A percentile compares a stretch with the other conserved stretches of the same genome.
Evolutionary conservation across 2,888 invertebrate genomes (phyloP).

Genomic region (Apantesis nais): DNA sequence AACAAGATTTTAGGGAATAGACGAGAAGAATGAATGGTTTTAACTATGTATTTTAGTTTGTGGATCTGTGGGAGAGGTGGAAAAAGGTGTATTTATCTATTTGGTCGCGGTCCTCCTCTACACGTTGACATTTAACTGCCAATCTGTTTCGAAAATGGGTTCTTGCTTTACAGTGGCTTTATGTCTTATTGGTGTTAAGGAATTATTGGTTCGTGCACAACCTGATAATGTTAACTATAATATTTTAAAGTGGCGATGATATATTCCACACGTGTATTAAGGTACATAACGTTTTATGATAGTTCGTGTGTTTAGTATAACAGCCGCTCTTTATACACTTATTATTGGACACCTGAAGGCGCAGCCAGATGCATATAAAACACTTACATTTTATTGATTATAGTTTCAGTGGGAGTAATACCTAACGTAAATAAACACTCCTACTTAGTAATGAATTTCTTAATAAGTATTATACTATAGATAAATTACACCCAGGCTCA

Average conservation of each 20-base stretch:
- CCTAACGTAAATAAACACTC: too few relatives aligned
- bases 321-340: not conserved
- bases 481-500: too few relatives aligned
- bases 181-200: constrained; percentile 7
- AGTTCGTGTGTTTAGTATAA: not conserved
- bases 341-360: not conserved
- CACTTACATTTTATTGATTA: too few relatives aligned
- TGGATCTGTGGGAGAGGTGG: too few relatives aligned
- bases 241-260: not conserved
- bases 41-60: not conserved
- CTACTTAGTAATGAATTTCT: too few relatives aligned
- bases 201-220: not conserved
- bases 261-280: not conserved
- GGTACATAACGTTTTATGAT: not conserved
- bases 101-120: not conserved
- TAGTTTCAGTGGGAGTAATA: too few relatives aligned
- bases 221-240: not conserved
- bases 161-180: not conserved
- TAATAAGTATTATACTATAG: too few relatives aligned
- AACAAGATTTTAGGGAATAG: not conserved
- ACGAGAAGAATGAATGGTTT: not conserved
- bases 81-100: not conserved
- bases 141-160: not conserved
- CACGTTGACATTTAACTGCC: not conserved
- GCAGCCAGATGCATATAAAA: too few relatives aligned